phyloP scores from a whole-genome alignment of 2,888 invertebrate genomes.

The Lysandra coridon region DNA sequence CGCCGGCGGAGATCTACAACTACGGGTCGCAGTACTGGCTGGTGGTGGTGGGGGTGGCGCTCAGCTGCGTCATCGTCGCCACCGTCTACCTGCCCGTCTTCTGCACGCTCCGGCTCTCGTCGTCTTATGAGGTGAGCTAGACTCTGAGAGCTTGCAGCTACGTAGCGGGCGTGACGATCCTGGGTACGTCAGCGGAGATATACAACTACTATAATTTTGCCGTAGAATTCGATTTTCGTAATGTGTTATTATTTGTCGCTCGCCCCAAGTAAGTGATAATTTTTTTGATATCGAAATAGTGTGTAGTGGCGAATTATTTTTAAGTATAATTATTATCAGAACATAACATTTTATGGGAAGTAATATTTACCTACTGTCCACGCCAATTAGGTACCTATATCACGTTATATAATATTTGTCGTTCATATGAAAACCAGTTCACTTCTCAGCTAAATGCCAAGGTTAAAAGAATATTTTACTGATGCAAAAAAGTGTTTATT shows the following conservation, averaged over 20 bases:
- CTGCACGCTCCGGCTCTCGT: constrained; percentile 86
- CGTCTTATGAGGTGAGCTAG: constrained; percentile 88
- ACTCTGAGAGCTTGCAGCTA: not conserved
- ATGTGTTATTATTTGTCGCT: too few species aligned
- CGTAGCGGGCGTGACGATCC: too few species aligned
- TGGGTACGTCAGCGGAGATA: too few species aligned
- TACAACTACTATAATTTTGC: too few species aligned
- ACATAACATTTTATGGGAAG: not conserved
- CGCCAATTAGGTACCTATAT: not conserved
- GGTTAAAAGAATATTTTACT: not conserved
- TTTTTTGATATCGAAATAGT: too few species aligned
- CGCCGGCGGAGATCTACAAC: constrained; percentile 92
- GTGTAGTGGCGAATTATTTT: too few species aligned
- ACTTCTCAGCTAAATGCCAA: not conserved
- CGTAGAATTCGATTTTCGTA: too few species aligned
- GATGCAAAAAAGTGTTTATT: not conserved
- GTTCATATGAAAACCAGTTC: not conserved
- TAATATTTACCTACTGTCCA: not conserved
- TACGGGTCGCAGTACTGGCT: constrained; percentile 92
- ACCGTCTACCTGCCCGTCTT: constrained; percentile 91
- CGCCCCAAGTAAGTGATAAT: too few species aligned
- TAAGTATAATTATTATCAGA: too few species aligned
- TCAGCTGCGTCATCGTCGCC: constrained; percentile 84
- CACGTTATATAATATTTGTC: not conserved
- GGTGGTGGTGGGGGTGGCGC: constrained; percentile 84